phyloP scores from a whole-genome alignment of 2,113 vertebrate genomes.

The Catharus minimus region DNA sequence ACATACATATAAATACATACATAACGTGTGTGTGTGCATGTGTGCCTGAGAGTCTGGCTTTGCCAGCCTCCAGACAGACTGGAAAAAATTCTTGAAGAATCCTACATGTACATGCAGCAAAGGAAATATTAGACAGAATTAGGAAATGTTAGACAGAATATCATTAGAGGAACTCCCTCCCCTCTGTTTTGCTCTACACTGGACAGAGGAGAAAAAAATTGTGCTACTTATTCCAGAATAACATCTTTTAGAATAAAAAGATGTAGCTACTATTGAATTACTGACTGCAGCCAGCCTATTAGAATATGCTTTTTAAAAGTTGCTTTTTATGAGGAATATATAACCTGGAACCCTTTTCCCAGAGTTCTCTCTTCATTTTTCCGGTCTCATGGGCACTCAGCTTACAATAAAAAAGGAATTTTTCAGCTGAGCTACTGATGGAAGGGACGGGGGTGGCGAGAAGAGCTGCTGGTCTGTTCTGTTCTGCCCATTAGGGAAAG shows the following conservation, averaged over 20 bases:
- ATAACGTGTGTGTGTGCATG: accelerated
- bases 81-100: neutral
- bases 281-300: neutral
- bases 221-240: neutral
- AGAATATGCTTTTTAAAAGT: neutral
- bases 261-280: neutral
- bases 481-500: neutral
- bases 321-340: neutral
- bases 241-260: neutral
- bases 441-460: accelerated
- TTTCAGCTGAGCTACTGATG: neutral
- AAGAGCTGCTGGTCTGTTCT: neutral
- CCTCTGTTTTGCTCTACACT: neutral
- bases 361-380: neutral
- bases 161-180: neutral
- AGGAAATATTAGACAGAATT: neutral
- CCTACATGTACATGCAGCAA: accelerated
- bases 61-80: neutral
- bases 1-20: neutral
- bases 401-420: neutral
- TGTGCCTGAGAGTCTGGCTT: neutral
- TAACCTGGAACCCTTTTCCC: neutral
- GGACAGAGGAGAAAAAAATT: neutral
- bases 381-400: neutral
- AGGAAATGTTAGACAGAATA: neutral